Evolutionary conservation across 2,113 vertebrate species (phyloP).

Genomic region (Eptatretus burgeri): DNA sequence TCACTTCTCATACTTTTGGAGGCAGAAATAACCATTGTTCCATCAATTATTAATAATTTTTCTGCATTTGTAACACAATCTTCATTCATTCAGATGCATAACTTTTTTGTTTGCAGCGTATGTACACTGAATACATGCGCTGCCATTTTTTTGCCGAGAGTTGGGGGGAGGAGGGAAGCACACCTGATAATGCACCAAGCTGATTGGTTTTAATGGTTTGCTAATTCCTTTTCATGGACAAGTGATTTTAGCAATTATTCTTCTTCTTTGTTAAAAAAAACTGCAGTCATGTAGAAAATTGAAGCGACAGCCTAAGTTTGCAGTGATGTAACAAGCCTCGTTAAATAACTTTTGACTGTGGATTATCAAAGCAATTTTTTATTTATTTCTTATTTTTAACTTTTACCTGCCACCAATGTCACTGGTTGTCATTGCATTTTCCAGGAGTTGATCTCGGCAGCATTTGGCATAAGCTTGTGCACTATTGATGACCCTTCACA

Average conservation of each 20-base stretch:
- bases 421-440: slow-evolving; percentile 11
- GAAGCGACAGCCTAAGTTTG: too few relatives aligned
- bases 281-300: not conserved
- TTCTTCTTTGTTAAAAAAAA: not conserved
- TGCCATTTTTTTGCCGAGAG: too few relatives aligned
- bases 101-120: too few relatives aligned
- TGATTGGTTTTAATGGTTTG: too few relatives aligned
- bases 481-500: slow-evolving; percentile 85
- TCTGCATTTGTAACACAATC: too few relatives aligned
- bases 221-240: not conserved
- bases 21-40: too few relatives aligned
- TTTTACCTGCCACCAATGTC: not conserved
- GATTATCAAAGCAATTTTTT: not conserved
- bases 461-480: slow-evolving; percentile 78
- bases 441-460: slow-evolving; percentile 86
- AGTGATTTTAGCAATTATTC: not conserved
- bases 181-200: too few relatives aligned
- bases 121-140: too few relatives aligned
- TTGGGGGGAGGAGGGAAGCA: too few relatives aligned
- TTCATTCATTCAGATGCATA: too few relatives aligned
- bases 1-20: too few relatives aligned
- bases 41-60: too few relatives aligned
- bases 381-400: slow-evolving; percentile 2
- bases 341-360: not conserved
- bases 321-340: not conserved